A percentile compares a stretch with the other conserved stretches of the same genome.
phyloP scores from a whole-genome alignment of 2,888 invertebrate genomes.

The Ceramica pisi region DNA sequence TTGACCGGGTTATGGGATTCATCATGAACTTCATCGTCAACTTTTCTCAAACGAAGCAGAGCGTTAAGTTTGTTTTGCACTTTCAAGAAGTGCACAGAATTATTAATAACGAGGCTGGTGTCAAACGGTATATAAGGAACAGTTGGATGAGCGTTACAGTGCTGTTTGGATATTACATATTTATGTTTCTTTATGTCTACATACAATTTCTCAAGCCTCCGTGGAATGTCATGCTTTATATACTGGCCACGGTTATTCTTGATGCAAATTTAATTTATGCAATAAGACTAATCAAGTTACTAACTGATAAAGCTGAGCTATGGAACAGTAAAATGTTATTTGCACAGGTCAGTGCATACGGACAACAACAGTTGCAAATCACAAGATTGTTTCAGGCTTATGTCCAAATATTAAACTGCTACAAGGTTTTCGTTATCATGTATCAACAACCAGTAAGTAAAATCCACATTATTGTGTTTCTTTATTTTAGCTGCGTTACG shows the following conservation, averaged over 20 bases:
- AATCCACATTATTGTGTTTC: neutral
- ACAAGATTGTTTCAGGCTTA: slow-evolving; percentile 7
- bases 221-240: neutral
- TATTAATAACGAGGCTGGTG: neutral
- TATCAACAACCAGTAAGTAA: slow-evolving; percentile 12
- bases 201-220: neutral
- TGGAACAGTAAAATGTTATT: slow-evolving; percentile 4
- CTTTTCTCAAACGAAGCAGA: neutral
- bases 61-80: slow-evolving; percentile 1
- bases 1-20: neutral
- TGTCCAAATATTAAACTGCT: neutral
- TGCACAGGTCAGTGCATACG: neutral
- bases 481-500: neutral
- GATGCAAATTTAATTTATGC: slow-evolving; percentile 20
- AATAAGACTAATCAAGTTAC: neutral
- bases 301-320: slow-evolving; percentile 6
- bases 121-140: neutral
- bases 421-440: neutral
- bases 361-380: neutral
- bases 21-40: slow-evolving; percentile 21
- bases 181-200: neutral
- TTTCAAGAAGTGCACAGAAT: slow-evolving; percentile 17
- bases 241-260: neutral
- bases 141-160: slow-evolving; percentile 10
- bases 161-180: slow-evolving; percentile 4